Evolutionary conservation across 1,140 invertebrate species (phyloP), one percentile per base, ranked within the genome.

Genomic region (Adelges cooleyi): DNA sequence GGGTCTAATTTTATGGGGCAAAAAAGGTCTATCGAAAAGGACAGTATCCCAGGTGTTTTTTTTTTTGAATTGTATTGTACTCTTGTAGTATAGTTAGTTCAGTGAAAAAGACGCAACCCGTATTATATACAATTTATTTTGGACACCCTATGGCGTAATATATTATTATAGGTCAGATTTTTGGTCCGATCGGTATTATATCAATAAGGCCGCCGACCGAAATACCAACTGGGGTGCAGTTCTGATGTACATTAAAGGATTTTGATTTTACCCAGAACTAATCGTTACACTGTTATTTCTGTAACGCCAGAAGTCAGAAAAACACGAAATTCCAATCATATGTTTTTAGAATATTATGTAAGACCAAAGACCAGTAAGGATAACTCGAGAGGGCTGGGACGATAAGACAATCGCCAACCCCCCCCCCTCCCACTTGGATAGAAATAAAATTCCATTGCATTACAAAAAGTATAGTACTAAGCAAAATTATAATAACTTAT

Each of bases 131-230:
- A n/a, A n/a, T n/a, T n/a, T n/a, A 33, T 6, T 33, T 46, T 44
- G 46, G 56, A 62, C 56, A 62, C 56, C 56, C 56, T 42, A n/a
- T 48, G 56, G 56, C 38, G 56, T 48, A 48, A 62, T 15, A 62
- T 62, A 62, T 40, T 62, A 62, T 48, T 62, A n/a, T 62, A 46
- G 56, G 56, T 62, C 56, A 62, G 27, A 62, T 33, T 62, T 46
- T 48, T 22, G n/a, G 56, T 33, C 56, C 56, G 56, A 62, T 42
- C 56, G 44, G 27, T 33, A 33, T 48, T 46, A 29, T n/a, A n/a
- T 11, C 40, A 48, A 62, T 62, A 62, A 33, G 11, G 10, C 27
- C 42, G 10, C 27, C 42, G 2, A 44, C 54, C 40, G 25, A 46
- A 42, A 48, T 9, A 5, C 10, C 27, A 23, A 62, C 17, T 18